Evolutionary conservation across 2,113 vertebrate species (phyloP).

Genomic region (Lathamus discolor): DNA sequence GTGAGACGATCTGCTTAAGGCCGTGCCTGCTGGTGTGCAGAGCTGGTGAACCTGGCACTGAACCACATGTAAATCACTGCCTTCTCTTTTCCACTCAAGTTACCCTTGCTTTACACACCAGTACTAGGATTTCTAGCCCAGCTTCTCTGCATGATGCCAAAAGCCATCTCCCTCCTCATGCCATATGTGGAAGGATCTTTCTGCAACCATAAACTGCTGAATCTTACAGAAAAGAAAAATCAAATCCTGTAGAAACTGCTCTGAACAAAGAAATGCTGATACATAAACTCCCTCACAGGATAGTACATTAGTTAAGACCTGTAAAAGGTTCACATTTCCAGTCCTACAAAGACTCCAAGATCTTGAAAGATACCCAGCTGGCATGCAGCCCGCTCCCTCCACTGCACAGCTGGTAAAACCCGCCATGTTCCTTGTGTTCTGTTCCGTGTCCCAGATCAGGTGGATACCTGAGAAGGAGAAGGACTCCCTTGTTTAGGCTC

Average conservation of each 20-base stretch:
- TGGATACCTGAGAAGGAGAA: not conserved
- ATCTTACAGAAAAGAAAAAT: not conserved
- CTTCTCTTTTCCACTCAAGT: not conserved
- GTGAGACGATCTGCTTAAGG: not conserved
- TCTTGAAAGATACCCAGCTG: not conserved
- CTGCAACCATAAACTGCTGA: not conserved
- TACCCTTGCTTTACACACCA: not conserved
- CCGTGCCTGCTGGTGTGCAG: not conserved
- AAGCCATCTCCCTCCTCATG: not conserved
- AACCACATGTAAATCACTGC: not conserved
- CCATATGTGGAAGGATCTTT: not conserved
- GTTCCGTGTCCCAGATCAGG: not conserved
- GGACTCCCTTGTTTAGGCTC: not conserved
- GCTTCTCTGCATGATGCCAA: not conserved
- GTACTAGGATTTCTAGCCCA: not conserved
- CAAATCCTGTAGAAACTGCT: not conserved
- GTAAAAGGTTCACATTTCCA: slow-evolving; percentile 24
- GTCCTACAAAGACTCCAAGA: slow-evolving; percentile 5
- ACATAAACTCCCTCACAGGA: not conserved
- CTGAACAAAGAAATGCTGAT: not conserved
- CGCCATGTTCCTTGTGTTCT: not conserved
- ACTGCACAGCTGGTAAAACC: not conserved
- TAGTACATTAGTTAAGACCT: not conserved
- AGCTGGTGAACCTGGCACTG: not conserved
- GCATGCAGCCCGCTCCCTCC: not conserved